phyloP scores from a whole-genome alignment of 2,888 invertebrate species.

The Himalopsyche tibetana region DNA sequence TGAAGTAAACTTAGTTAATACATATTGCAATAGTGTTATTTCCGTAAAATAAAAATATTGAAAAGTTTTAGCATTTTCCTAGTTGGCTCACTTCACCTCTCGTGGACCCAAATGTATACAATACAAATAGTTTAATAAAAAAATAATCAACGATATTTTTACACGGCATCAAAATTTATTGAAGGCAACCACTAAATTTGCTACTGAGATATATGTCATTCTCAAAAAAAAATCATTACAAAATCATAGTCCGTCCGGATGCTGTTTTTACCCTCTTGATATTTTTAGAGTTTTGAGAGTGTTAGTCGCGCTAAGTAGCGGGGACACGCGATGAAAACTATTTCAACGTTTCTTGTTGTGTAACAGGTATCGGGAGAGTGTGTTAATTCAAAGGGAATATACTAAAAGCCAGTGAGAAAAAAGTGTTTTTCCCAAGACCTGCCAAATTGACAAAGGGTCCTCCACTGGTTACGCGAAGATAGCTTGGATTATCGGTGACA shows the following conservation, averaged over 20 bases:
- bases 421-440: background rate
- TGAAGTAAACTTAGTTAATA: too few species aligned
- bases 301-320: constrained; percentile 31
- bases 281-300: constrained; percentile 13
- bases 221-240: background rate
- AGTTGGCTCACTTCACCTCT: too few species aligned
- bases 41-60: too few species aligned
- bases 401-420: constrained; percentile 22
- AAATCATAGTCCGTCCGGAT: constrained; percentile 6
- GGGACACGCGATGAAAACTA: constrained; percentile 54
- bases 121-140: too few species aligned
- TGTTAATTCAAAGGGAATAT: constrained; percentile 29
- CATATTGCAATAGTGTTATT: too few species aligned
- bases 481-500: constrained; percentile 35
- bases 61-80: too few species aligned
- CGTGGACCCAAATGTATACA: too few species aligned
- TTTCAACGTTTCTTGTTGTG: constrained; percentile 58
- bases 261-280: constrained; percentile 25
- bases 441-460: background rate
- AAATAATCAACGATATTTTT: too few species aligned
- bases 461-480: background rate
- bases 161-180: background rate
- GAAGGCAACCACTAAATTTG: background rate
- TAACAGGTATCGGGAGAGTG: constrained; percentile 50
- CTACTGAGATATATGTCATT: background rate